These are phyloP conservation scores for Leptopilina myrica DNA, from an alignment of 2,888 invertebrate species.

Conservation along the genomic window DNA sequence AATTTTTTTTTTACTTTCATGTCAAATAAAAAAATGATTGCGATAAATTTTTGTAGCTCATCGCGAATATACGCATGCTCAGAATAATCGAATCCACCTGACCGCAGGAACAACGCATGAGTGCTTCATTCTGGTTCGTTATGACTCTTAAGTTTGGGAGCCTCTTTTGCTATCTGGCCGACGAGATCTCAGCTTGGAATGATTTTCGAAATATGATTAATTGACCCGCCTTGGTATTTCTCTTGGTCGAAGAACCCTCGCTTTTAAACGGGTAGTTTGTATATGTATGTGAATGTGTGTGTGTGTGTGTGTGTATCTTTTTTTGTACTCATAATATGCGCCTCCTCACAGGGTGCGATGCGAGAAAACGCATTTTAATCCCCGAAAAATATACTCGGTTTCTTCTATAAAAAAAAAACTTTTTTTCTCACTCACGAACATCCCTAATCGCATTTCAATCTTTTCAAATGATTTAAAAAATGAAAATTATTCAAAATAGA, in stretches of 20 bases:
- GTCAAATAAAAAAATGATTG: neutral
- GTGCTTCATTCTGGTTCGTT: constrained; percentile 62
- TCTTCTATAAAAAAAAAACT: constrained; percentile 8
- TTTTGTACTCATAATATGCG: constrained; percentile 57
- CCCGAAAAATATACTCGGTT: constrained; percentile 6
- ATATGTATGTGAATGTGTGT: no score
- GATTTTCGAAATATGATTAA: constrained; percentile 77
- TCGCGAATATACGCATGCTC: constrained; percentile 49
- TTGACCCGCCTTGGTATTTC: constrained; percentile 71
- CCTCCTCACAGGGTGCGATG: constrained; percentile 51
- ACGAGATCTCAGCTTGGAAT: constrained; percentile 74
- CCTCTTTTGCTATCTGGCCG: constrained; percentile 69
- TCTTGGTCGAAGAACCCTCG: constrained; percentile 59
- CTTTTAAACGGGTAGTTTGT: constrained; percentile 54
- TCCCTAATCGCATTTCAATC: constrained; percentile 36
- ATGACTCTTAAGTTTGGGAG: constrained; percentile 71
- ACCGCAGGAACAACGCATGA: constrained; percentile 50
- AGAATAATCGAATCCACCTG: constrained; percentile 53
- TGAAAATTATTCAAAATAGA: constrained; percentile 30
- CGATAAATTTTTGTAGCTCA: neutral
- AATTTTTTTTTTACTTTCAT: no score
- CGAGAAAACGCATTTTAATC: constrained; percentile 39
- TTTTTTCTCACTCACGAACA: constrained; percentile 1
- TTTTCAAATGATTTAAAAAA: neutral
- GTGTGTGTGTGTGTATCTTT: constrained; percentile 11